These are phyloP conservation scores for Alligator mississippiensis DNA, from an alignment of 2,113 vertebrate species.

Conservation along the genomic window DNA sequence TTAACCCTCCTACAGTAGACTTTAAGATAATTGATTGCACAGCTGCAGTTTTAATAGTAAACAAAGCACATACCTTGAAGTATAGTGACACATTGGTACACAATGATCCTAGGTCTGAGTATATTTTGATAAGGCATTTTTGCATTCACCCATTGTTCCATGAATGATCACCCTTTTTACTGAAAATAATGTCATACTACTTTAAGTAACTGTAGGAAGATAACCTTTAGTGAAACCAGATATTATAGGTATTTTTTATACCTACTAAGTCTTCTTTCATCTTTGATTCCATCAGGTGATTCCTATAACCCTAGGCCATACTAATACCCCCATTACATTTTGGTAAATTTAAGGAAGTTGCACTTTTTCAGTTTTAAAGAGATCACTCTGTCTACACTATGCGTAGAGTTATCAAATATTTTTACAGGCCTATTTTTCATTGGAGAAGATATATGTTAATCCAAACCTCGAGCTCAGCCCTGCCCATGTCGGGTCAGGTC, in stretches of 20 bases:
- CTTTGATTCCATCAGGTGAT: too few species aligned
- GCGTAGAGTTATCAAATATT: not conserved
- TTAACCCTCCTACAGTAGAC: not conserved
- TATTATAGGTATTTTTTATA: too few species aligned
- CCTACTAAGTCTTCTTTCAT: too few species aligned
- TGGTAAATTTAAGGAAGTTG: not conserved
- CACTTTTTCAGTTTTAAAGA: not conserved
- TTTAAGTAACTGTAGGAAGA: not conserved
- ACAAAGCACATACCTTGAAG: not conserved
- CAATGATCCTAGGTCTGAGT: not conserved
- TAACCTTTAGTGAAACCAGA: not conserved
- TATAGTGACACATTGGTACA: not conserved
- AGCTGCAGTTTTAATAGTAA: not conserved
- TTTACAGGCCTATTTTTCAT: not conserved
- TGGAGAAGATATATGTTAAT: rapidly evolving
- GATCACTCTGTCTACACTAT: not conserved
- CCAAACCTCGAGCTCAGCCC: rapidly evolving
- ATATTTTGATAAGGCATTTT: not conserved
- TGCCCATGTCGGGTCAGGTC: not conserved
- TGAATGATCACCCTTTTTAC: not conserved
- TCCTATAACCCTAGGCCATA: not conserved
- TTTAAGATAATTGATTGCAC: not conserved
- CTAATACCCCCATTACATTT: rapidly evolving
- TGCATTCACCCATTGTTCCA: not conserved
- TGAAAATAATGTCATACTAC: not conserved